Base-by-base conservation (phyloP, 2,888 invertebrate genomes). In the Nomada fabriciana region DNA sequence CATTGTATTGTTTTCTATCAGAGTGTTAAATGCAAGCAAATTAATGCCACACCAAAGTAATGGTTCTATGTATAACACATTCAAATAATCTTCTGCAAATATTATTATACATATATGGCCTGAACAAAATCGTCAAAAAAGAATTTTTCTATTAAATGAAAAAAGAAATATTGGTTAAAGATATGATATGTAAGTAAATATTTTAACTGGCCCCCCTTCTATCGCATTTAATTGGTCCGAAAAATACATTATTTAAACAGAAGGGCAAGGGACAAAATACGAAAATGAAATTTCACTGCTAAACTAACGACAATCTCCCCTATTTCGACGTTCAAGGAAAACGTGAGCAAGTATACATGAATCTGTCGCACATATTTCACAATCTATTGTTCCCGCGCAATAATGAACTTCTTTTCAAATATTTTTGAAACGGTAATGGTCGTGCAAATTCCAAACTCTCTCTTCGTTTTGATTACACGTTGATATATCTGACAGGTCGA, bases 281-380 rank as follows among this genome's bases (percentile, higher is more conserved):
- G 59, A 7, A 20, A 15, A 69, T 25, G 5, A 15, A 57, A 57
- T 57, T 15, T 7, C 15, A 59, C 50, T 23, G 52, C 36, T 18
- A 36, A 74, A 47, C 53, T 65, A 70, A n/a, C 20, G 60, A 61
- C 25, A 64, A 65, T 20, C 25, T 74, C 47, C 52, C 25, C 23
- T 36, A 29, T 42, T 57, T 52, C 70, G 25, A 77, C 77, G 42
- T 43, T 47, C 68, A 15, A 59, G 53, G 23, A 1, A 53, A 52
- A 57, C 9, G n/a, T 25, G 53, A 25, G 55, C 60, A 74, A 74
- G 67, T 53, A 36, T 36, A 74, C 65, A 68, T 70, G 86, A 86
- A 84, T 80, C 76, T 87, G 85, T 87, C 80, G 85, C 85, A 86
- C 80, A 65, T 78, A 83, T 86, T 83, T 78, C 73, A 74, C 73